A percentile compares a stretch with the other conserved stretches of the same genome.
These are phyloP conservation scores for Lamprotornis superbus DNA, from an alignment of 2,113 vertebrate genomes.

Conservation along the genomic window DNA sequence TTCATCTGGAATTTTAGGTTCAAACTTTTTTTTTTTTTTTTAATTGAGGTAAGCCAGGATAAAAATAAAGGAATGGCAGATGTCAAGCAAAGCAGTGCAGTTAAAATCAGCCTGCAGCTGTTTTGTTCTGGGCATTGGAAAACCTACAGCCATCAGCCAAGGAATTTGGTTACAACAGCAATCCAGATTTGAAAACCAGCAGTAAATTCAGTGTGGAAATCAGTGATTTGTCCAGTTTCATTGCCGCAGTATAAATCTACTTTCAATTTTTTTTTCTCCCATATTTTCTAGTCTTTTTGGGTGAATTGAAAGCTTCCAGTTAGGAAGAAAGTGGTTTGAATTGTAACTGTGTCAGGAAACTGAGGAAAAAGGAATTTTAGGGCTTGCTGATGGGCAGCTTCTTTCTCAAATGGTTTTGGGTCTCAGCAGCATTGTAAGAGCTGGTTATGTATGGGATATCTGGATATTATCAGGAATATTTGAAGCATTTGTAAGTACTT, in stretches of 20 bases:
- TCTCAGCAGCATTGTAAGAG: not conserved
- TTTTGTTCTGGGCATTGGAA: not conserved
- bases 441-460: not conserved
- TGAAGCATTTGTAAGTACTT: not conserved
- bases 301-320: not conserved
- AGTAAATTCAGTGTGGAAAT: not conserved
- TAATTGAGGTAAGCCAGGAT: not conserved
- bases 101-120: not conserved
- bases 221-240: not conserved
- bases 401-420: not conserved
- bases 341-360: not conserved
- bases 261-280: not conserved
- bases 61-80: not conserved
- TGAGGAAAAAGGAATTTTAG: not conserved
- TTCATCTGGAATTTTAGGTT: not conserved
- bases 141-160: not conserved
- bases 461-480: not conserved
- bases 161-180: not conserved
- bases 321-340: not conserved
- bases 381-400: not conserved
- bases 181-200: not conserved
- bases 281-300: not conserved
- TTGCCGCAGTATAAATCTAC: not conserved
- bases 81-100: not conserved
- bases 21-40: not conserved